Percentiles rank a stretch among this genome's conserved stretches.
Evolutionary conservation across 2,797 vertebrate genomes (phyloP).

Genomic region (Thamnophis elegans): DNA sequence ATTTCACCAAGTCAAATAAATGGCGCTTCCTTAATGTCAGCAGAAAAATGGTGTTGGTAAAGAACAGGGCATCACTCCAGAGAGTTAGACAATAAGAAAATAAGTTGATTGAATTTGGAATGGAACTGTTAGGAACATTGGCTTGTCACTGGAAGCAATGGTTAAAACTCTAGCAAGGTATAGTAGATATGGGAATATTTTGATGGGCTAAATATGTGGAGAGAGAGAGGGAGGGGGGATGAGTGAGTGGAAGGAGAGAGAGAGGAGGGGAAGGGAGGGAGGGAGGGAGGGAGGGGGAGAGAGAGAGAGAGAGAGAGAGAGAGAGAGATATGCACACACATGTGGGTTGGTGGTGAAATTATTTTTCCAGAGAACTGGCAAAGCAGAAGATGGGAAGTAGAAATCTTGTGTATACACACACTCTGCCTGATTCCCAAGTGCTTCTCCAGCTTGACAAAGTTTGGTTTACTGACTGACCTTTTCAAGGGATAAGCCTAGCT

Average conservation of each 20-base stretch:
- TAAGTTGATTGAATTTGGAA: not conserved
- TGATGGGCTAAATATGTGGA: not conserved
- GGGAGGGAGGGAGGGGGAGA: too few relatives aligned
- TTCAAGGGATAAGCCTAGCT: constrained; percentile 39
- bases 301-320: too few relatives aligned
- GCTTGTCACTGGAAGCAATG: not conserved
- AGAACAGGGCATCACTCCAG: not conserved
- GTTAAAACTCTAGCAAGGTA: not conserved
- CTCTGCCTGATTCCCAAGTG: constrained; percentile 13
- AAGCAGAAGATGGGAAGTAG: constrained; percentile 12
- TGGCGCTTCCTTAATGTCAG: not conserved
- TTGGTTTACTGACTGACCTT: constrained; percentile 49
- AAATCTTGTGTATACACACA: not conserved
- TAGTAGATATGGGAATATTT: not conserved
- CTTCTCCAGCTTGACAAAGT: constrained; percentile 21
- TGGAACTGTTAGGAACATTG: not conserved
- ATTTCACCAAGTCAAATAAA: not conserved
- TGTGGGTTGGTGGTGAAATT: not conserved
- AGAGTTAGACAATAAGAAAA: not conserved
- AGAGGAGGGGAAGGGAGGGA: too few relatives aligned
- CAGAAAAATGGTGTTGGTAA: not conserved
- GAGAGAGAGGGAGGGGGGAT: not conserved
- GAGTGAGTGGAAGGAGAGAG: too few relatives aligned
- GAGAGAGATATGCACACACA: not conserved
- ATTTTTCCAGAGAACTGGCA: not conserved